Evolutionary conservation across 2,113 vertebrate species (phyloP), one percentile per base, ranked within the genome.

Genomic region (Malurus cyaneus): DNA sequence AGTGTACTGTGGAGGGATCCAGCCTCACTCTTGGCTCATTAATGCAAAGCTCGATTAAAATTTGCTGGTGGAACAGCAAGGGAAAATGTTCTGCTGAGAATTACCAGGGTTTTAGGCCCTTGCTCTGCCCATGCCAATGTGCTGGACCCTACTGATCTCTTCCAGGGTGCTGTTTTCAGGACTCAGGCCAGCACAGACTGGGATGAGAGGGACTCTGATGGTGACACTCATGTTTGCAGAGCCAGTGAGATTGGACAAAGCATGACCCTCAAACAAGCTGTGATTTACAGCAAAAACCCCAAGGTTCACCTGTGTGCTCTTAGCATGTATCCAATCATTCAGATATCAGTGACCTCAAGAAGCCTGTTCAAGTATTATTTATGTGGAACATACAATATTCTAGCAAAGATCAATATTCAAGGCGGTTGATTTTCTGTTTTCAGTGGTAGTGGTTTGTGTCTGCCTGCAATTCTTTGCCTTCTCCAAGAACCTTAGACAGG

Each of bases 41-140:
- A 81, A 66, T 76, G 61, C 44, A 52, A 81, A 81, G 52, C 54
- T 62, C 79, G 62, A 46, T 54, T 95, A 54, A 76, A 86, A 80
- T 77, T 93, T 81, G 24, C 76, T 77, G 25, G 71, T 50, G 74
- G 46, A 86, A 50, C 57, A 67, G 60, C 78, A 46, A 34, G 46
- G 46, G 25, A 54, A 47, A 54, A 8, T 32, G 46, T 60, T 61
- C 31, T 78, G 71, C 54, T 31, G 64, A 34, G 64, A 70, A 36
- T 32, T 42, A 18, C 26, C 26, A 9, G 1, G 26, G 50, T 0
- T 83, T 86, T 50, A 57, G 46, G 41, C 21, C 57, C 6, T 67
- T 64, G 3, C n/a, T 56, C 17, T 49, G 36, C 18, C 31, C 20
- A 9, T 0, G 2, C 17, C 53, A 39, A 56, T 2, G 4, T 41